Conservation (phyloP, 2,888 invertebrate species). For the Orthonevra nobilis region DNA sequence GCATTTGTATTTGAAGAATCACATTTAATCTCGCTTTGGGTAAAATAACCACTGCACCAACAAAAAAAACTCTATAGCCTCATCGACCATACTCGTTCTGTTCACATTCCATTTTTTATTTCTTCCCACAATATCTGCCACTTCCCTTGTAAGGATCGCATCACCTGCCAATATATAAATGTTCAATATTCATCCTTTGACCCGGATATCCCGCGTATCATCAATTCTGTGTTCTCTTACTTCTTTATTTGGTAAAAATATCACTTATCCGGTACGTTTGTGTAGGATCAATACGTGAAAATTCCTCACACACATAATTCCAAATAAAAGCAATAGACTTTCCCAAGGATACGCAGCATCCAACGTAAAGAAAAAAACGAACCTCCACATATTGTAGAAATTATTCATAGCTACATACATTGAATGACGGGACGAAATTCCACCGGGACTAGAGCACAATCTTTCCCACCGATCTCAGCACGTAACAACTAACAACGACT, state of each 20-base stretch:
- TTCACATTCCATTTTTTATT: too few relatives aligned
- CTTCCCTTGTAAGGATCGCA: neutral
- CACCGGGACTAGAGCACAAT: slow-evolving; percentile 45
- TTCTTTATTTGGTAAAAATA: neutral
- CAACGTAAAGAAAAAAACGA: slow-evolving; percentile 1
- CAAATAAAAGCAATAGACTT: slow-evolving; percentile 12
- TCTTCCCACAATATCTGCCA: slow-evolving; percentile 17
- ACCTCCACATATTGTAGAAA: slow-evolving; percentile 45
- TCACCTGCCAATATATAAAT: slow-evolving; percentile 25
- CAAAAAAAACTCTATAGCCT: too few relatives aligned
- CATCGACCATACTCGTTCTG: too few relatives aligned
- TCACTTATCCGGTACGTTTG: too few relatives aligned
- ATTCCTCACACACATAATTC: slow-evolving; percentile 3
- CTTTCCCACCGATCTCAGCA: slow-evolving; percentile 53
- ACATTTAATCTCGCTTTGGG: too few relatives aligned
- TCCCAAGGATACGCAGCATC: slow-evolving; percentile 62
- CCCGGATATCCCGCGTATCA: slow-evolving; percentile 68
- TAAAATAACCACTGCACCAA: too few relatives aligned
- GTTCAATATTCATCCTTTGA: slow-evolving; percentile 62
- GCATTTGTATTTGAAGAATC: too few relatives aligned
- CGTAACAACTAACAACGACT: slow-evolving; percentile 47
- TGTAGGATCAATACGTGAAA: too few relatives aligned
- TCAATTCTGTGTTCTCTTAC: slow-evolving; percentile 29
- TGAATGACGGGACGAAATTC: slow-evolving; percentile 46
- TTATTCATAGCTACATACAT: slow-evolving; percentile 58